Percentiles rank a stretch among this genome's conserved stretches.
Conservation (phyloP, 2,113 vertebrate genomes). For the Micromys minutus region DNA sequence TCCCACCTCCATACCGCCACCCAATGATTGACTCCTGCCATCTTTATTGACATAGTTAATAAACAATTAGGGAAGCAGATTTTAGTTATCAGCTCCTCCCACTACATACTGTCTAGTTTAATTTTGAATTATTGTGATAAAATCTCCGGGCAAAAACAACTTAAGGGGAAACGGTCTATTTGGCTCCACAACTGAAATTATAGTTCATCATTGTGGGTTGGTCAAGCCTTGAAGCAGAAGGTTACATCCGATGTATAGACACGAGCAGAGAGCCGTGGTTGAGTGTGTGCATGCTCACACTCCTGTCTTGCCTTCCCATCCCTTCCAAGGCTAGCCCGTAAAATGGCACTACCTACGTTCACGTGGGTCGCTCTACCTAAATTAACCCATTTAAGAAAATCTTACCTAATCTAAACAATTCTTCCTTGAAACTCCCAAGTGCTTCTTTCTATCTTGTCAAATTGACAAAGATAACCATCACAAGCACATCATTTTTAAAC, state of each 20-base stretch:
- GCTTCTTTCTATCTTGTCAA: background rate
- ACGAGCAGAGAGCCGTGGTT: background rate
- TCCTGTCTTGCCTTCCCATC: background rate
- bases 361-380: background rate
- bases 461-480: background rate
- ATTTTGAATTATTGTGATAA: background rate
- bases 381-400: background rate
- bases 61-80: too few relatives aligned
- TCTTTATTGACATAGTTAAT: too few relatives aligned
- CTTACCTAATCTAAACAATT: background rate
- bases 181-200: background rate
- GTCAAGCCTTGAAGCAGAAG: background rate
- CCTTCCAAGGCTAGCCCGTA: background rate
- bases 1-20: too few relatives aligned
- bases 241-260: too few relatives aligned
- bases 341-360: background rate
- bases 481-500: background rate
- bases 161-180: background rate
- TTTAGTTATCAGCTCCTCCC: too few relatives aligned
- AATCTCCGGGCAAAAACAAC: background rate
- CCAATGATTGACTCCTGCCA: too few relatives aligned
- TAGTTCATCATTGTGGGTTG: background rate
- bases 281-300: fast-evolving
- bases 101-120: background rate
- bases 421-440: background rate